Conservation (phyloP, 2,797 vertebrate genomes). For the Corythornis leucogaster region DNA sequence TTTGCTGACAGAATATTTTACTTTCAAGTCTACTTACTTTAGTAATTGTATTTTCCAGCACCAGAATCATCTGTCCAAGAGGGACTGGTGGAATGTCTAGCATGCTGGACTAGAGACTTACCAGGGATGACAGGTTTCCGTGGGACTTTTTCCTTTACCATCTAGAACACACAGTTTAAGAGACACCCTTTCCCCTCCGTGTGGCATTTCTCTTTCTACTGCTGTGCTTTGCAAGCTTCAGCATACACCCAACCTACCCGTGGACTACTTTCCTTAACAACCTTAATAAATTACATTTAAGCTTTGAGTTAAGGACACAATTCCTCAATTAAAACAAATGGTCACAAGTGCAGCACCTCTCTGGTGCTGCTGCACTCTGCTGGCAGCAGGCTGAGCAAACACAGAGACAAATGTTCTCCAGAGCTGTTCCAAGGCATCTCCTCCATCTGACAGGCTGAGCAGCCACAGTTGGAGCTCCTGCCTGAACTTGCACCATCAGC, state of each 20-base stretch:
- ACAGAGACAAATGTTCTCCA: neutral
- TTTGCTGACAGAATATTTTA: neutral
- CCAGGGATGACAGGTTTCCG: neutral
- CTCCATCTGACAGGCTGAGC: neutral
- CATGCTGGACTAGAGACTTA: neutral
- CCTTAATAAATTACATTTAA: constrained; percentile 19
- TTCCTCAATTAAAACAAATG: constrained; percentile 22
- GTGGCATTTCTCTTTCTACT: neutral
- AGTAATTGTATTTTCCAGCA: neutral
- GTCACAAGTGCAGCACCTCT: neutral
- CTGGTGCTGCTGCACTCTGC: neutral
- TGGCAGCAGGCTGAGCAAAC: neutral
- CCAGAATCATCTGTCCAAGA: neutral
- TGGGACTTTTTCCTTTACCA: neutral
- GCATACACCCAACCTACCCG: neutral
- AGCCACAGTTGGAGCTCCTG: neutral
- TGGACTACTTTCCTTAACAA: neutral
- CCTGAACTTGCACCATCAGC: neutral
- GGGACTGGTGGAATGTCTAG: neutral
- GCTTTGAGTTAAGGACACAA: neutral
- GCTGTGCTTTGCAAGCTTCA: neutral
- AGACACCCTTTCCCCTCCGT: neutral
- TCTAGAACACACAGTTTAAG: neutral
- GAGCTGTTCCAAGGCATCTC: neutral
- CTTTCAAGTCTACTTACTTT: neutral